These are phyloP conservation scores for Adelognathus sp. DNA, from an alignment of 2,888 invertebrate species.

Conservation along the genomic window DNA sequence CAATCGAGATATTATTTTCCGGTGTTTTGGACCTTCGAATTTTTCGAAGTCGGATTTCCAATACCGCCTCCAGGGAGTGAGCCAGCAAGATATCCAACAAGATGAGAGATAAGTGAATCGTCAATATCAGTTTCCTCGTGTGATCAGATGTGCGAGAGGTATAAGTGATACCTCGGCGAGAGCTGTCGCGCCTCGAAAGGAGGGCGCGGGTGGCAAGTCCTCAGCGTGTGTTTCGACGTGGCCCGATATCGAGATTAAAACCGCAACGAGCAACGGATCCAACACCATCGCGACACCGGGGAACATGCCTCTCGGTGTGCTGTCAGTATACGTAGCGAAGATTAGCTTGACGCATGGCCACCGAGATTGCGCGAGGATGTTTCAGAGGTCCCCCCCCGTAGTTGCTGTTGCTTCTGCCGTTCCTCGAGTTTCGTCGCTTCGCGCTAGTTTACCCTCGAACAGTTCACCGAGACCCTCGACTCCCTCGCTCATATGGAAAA, in stretches of 20 bases:
- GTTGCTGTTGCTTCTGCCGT: conserved; percentile 38
- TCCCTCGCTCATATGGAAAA: conserved; percentile 56
- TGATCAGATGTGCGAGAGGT: background rate
- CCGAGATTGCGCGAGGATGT: conserved; percentile 65
- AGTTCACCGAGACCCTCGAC: conserved; percentile 39
- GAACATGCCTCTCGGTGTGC: conserved; percentile 32
- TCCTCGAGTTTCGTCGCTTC: conserved; percentile 30
- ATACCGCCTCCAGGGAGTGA: too few species aligned
- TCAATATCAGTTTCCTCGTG: background rate
- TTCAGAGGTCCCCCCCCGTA: background rate
- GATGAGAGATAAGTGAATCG: too few species aligned
- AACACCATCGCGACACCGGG: conserved; percentile 17
- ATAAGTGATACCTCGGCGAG: conserved; percentile 43
- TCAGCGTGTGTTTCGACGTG: conserved; percentile 42
- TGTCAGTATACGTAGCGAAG: conserved; percentile 65
- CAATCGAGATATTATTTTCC: too few species aligned
- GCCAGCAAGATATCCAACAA: too few species aligned
- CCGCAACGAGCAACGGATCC: conserved; percentile 63
- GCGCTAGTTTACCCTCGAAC: conserved; percentile 30
- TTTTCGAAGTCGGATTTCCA: too few species aligned
- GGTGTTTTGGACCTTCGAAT: too few species aligned
- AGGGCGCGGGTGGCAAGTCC: conserved; percentile 11
- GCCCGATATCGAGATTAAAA: conserved; percentile 65
- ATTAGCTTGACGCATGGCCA: conserved; percentile 75
- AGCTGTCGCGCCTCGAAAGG: background rate